Evolutionary conservation across 2,888 invertebrate species (phyloP).

Genomic region (Ochropleura plecta): DNA sequence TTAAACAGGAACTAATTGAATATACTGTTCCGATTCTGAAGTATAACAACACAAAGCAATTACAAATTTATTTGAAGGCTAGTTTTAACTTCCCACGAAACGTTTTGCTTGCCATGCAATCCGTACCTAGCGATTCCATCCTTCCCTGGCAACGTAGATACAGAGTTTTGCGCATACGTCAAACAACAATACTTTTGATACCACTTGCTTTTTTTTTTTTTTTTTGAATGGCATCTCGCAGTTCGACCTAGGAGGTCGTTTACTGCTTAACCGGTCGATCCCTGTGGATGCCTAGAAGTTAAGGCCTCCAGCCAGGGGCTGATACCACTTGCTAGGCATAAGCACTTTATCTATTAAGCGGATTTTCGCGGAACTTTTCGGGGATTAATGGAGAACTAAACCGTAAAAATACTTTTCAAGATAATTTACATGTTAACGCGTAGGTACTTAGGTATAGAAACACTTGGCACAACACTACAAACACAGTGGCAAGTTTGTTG

Average conservation of each 20-base stretch:
- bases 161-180: background rate
- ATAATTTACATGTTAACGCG: constrained; percentile 14
- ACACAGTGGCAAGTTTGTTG: constrained; percentile 32
- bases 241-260: no score
- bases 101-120: constrained; percentile 26
- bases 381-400: constrained; percentile 26
- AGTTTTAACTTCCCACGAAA: constrained; percentile 42
- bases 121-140: constrained; percentile 7
- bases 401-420: constrained; percentile 10
- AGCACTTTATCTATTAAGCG: constrained; percentile 44
- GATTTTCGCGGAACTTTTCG: constrained; percentile 28
- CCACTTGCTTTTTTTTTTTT: no score
- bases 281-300: no score
- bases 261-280: no score
- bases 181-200: constrained; percentile 16
- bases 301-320: no score
- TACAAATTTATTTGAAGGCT: constrained; percentile 49
- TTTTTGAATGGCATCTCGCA: no score
- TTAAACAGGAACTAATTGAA: constrained; percentile 57
- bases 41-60: constrained; percentile 56
- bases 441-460: background rate
- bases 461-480: constrained; percentile 24
- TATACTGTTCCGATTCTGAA: constrained; percentile 62
- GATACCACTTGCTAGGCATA: constrained; percentile 29
- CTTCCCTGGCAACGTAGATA: constrained; percentile 9